Evolutionary conservation across 2,797 vertebrate genomes (phyloP).

Genomic region (Silurus aristotelis): DNA sequence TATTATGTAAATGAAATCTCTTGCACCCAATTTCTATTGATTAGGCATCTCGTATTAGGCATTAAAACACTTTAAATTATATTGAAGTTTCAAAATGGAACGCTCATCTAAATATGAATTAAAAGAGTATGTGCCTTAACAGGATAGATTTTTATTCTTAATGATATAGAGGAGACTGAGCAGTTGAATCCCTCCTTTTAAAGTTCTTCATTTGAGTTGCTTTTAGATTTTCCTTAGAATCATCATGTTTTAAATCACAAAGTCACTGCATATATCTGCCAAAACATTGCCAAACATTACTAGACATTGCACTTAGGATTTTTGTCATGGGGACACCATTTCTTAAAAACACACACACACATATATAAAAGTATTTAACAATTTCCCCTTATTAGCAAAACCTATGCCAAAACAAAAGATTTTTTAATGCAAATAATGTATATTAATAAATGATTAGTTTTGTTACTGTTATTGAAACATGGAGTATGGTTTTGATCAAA

Average conservation of each 20-base stretch:
- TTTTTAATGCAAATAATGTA: not conserved
- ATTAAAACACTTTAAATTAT: not conserved
- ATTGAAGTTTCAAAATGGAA: not conserved
- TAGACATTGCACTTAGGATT: not conserved
- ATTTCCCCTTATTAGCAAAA: conserved; percentile 4
- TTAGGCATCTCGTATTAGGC: not conserved
- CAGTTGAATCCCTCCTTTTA: not conserved
- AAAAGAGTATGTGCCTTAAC: not conserved
- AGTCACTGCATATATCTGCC: conserved; percentile 11
- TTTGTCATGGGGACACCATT: not conserved
- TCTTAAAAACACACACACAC: conserved; percentile 6
- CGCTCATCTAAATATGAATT: not conserved
- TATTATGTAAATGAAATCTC: not conserved
- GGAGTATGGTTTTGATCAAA: conserved; percentile 15
- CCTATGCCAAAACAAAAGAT: not conserved
- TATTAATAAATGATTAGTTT: not conserved
- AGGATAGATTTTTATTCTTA: not conserved
- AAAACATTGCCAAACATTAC: not conserved
- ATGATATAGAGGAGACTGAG: not conserved
- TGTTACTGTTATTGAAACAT: not conserved
- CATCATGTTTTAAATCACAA: not conserved
- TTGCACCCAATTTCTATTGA: not conserved
- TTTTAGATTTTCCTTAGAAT: conserved; percentile 1
- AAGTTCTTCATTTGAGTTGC: not conserved
- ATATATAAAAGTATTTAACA: not conserved